Conservation (phyloP, 1,140 invertebrate species). For the Trachymyrmex cornetzi region DNA sequence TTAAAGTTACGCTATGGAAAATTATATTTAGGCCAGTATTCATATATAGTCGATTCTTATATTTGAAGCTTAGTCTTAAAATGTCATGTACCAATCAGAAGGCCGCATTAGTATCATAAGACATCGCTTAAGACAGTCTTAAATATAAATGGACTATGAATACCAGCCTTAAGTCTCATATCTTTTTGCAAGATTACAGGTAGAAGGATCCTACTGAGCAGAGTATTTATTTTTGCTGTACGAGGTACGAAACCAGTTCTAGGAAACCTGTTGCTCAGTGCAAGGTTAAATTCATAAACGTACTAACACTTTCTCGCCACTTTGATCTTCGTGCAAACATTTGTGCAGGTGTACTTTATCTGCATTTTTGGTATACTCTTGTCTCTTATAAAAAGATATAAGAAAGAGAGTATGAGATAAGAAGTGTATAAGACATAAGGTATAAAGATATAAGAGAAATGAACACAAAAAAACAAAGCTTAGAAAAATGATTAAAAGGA, state of each 20-base stretch:
- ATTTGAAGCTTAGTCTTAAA: too few relatives aligned
- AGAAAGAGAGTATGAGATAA: not conserved
- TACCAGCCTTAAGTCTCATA: not conserved
- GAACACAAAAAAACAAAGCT: not conserved
- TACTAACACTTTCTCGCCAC: slow-evolving; percentile 1
- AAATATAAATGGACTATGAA: too few relatives aligned
- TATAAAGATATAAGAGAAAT: not conserved
- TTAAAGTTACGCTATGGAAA: not conserved
- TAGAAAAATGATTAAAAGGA: not conserved
- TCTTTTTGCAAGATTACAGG: not conserved
- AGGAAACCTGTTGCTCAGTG: slow-evolving; percentile 29
- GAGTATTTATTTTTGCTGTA: not conserved
- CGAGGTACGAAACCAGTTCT: slow-evolving; percentile 26
- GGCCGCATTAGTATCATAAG: too few relatives aligned
- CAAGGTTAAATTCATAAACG: slow-evolving; percentile 42
- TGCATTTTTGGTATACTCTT: not conserved
- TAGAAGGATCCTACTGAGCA: not conserved
- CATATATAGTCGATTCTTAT: too few relatives aligned
- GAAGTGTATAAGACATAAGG: too few relatives aligned
- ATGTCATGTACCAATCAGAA: too few relatives aligned
- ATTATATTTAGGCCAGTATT: not conserved
- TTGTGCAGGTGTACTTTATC: slow-evolving; percentile 20
- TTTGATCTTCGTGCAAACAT: slow-evolving; percentile 1
- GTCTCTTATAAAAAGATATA: not conserved
- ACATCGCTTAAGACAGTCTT: too few relatives aligned